Evolutionary conservation across 2,888 invertebrate species (phyloP), one percentile per base, ranked within the genome.

Genomic region (Cantharis lateralis): DNA sequence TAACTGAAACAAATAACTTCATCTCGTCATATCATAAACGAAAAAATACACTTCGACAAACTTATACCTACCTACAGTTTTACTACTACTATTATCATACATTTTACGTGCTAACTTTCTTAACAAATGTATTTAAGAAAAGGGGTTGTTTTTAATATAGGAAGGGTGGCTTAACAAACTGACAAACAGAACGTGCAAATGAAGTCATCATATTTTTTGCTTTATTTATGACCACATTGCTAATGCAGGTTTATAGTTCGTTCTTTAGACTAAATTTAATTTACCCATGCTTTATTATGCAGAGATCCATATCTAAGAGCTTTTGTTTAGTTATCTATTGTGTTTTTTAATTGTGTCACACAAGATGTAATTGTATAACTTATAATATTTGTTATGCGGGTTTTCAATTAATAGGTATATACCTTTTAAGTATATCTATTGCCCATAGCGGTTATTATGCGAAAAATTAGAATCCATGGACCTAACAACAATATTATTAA

Each of bases 131-230:
- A 61, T 48, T 15, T 48, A 66, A 10, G 61, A 48, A 72, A 73
- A 48, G 63, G 74, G 74, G 74, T 63, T 74, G 32, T 13, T 11
- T 70, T 20, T 48, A 24, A 62, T 63, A 7, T n/a, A 7, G 7
- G 32, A n/a, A 69, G 70, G 74, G 74, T 64, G 70, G 20, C 15
- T 26, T 18, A 69, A 66, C 74, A 70, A 72, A 68, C 68, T 73
- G 73, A 74, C 74, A 70, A 74, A 74, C 74, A 73, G 72, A 68
- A 74, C 70, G 24, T 70, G 70, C 70, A 75, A 81, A 83, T 83
- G 82, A 83, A 83, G 83, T 81, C 80, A 75, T 83, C 82, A 82
- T 83, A 83, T 80, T 82, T 83, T 80, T 82, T 81, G 79, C 81
- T 82, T 82, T 82, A 81, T 82, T 82, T 82, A 82, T 81, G 81